These are phyloP conservation scores for Agrochola lota DNA, from an alignment of 2,888 invertebrate genomes.

Conservation along the genomic window DNA sequence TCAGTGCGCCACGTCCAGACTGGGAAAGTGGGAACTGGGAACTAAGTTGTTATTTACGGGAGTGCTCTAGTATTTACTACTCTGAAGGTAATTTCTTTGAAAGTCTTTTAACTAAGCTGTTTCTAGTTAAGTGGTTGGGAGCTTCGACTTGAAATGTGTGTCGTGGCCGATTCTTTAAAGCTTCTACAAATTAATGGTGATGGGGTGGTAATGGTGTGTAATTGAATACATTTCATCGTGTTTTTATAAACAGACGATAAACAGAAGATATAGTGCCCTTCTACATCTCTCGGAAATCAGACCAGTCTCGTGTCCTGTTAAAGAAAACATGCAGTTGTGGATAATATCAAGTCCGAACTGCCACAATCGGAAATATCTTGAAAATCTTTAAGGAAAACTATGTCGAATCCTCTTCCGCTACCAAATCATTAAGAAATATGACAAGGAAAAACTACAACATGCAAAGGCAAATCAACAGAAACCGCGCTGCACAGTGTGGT, in stretches of 20 bases:
- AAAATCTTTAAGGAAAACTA: constrained; percentile 18
- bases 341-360: background rate
- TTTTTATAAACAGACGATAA: background rate
- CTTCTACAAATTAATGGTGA: background rate
- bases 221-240: background rate
- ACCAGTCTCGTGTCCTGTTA: background rate
- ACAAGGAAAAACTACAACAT: constrained; percentile 1
- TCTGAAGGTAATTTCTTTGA: constrained; percentile 72
- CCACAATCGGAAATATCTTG: background rate
- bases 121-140: constrained; percentile 36
- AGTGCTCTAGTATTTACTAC: constrained; percentile 74
- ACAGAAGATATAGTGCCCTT: background rate
- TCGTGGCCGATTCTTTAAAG: constrained; percentile 4
- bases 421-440: constrained; percentile 42
- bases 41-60: constrained; percentile 79
- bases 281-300: background rate
- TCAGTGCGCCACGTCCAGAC: constrained; percentile 69
- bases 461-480: too few relatives aligned
- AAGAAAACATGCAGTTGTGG: background rate
- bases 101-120: constrained; percentile 68
- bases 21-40: constrained; percentile 65
- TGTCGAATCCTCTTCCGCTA: constrained; percentile 9
- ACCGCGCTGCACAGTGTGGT: too few relatives aligned
- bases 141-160: constrained; percentile 31
- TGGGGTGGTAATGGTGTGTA: background rate